Percentiles rank a stretch among this genome's conserved stretches.
phyloP scores from a whole-genome alignment of 2,113 vertebrate genomes.

The Gallinago undulata region DNA sequence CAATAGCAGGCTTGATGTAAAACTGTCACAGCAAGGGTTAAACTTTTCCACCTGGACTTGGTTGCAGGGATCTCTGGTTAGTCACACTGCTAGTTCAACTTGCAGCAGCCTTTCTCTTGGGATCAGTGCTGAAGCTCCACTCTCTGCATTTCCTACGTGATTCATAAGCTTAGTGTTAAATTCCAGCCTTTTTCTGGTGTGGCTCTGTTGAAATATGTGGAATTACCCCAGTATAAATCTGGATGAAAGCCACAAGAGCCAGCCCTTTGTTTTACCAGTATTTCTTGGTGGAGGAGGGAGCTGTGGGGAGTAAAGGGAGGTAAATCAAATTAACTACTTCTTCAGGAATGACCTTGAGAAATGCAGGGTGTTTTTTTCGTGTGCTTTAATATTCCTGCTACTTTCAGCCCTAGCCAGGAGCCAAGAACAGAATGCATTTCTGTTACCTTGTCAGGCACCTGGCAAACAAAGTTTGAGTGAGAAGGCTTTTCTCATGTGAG shows the following conservation, averaged over 20 bases:
- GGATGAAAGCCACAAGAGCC: background rate
- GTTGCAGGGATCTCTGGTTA: background rate
- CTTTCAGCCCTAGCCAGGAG: background rate
- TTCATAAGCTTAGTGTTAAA: slow-evolving; percentile 47
- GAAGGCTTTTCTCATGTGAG: background rate
- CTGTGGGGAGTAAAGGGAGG: background rate
- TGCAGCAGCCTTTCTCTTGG: slow-evolving; percentile 18
- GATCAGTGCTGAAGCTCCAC: background rate
- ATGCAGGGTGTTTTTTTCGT: background rate
- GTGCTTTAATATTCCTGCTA: background rate
- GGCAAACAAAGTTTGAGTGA: background rate
- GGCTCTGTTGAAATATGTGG: slow-evolving; percentile 56
- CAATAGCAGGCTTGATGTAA: background rate
- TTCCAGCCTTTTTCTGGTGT: slow-evolving; percentile 41
- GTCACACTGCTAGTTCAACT: background rate
- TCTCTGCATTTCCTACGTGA: slow-evolving; percentile 44
- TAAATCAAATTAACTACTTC: background rate
- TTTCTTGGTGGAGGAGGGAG: slow-evolving; percentile 3
- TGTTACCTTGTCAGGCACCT: background rate
- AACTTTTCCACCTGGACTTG: background rate
- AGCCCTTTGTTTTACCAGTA: background rate
- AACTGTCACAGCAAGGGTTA: background rate
- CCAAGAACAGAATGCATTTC: background rate
- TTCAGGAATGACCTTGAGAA: slow-evolving; percentile 38
- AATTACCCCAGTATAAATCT: slow-evolving; percentile 36